These are phyloP conservation scores for Hypomecis atomaria DNA, from an alignment of 2,888 invertebrate species.

Conservation along the genomic window DNA sequence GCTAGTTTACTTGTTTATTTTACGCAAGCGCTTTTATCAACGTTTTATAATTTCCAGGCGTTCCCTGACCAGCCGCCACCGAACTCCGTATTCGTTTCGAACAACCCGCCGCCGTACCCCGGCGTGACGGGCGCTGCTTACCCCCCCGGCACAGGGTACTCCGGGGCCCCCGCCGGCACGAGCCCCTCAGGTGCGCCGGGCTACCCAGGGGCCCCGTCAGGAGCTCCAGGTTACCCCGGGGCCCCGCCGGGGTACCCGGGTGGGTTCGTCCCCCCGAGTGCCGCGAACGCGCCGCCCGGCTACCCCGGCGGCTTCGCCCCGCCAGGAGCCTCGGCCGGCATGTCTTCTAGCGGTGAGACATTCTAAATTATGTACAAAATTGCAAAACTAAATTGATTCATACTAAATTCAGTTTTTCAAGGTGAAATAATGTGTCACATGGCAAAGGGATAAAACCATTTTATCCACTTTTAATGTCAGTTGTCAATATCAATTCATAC, in stretches of 20 bases:
- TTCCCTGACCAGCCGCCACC: constrained; percentile 89
- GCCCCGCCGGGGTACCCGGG: constrained; percentile 46
- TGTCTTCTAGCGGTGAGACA: constrained; percentile 72
- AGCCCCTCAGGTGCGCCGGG: constrained; percentile 52
- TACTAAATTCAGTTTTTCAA: too few relatives aligned
- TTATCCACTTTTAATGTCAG: too few relatives aligned
- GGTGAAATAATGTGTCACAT: too few relatives aligned
- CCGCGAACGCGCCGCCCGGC: constrained; percentile 49
- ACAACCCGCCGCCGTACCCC: constrained; percentile 97
- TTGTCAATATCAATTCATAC: too few relatives aligned
- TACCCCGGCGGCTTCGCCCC: constrained; percentile 44
- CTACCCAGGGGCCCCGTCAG: constrained; percentile 45
- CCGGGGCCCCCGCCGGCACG: constrained; percentile 52
- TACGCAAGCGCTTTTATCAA: too few relatives aligned
- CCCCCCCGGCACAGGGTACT: constrained; percentile 62
- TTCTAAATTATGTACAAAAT: constrained; percentile 34
- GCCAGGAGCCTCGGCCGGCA: constrained; percentile 55
- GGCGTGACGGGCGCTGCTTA: constrained; percentile 86
- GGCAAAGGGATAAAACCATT: too few relatives aligned
- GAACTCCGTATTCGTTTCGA: constrained; percentile 94
- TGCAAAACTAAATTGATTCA: constrained; percentile 21
- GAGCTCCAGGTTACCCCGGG: constrained; percentile 47
- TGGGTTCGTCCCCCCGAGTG: constrained; percentile 49
- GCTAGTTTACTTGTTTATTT: too few relatives aligned
- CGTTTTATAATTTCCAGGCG: constrained; percentile 62